Base-by-base conservation (phyloP, 2,888 invertebrate species). In the Andrena praecox region DNA sequence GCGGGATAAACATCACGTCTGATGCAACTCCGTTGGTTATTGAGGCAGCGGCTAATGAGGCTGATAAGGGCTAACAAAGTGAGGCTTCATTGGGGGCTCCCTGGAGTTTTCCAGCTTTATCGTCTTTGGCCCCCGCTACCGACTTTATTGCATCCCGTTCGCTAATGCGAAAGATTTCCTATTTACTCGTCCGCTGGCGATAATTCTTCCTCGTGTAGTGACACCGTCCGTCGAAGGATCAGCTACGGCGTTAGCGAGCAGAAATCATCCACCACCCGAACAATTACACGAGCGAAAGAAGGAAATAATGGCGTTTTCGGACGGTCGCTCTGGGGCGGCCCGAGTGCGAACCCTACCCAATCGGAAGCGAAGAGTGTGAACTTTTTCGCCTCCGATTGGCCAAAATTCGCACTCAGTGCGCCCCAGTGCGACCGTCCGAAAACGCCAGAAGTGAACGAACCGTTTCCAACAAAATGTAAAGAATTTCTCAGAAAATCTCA, bases 1-100 rank as follows among this genome's bases (percentile, higher is more conserved):
- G 62, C 77, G 90, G 92, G 91, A 93, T 93, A 91, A 92, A 92
- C 89, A 92, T 92, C 91, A 62, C 84, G 91, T 91, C 93, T 93
- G 93, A 93, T 86, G 93, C 93, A 93, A 93, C 84, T 89, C 73
- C 69, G 86, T 89, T 89, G 72, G 84, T 87, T 91, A 87, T 93
- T 93, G 91, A 93, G 92, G 85, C 90, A 92, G 90, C 89, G 87
- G 85, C 86, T 86, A 89, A 87, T 89, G 85, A 82, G 60, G 73
- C 85, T 80, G 93, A 93, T 93, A 93, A 92, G 90, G 91, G 91
- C 87, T 88, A 89, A 88, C 88, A 89, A 89, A 87, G 86, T 87
- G 77, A 84, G 84, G 84, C 84, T 85, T 89, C 85, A 89, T 71
- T 87, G 85, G 84, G 85, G 85, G 85, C 90, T 88, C 84, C 85